These are phyloP conservation scores for Smithornis capensis DNA, from an alignment of 2,113 vertebrate species.

Conservation along the genomic window DNA sequence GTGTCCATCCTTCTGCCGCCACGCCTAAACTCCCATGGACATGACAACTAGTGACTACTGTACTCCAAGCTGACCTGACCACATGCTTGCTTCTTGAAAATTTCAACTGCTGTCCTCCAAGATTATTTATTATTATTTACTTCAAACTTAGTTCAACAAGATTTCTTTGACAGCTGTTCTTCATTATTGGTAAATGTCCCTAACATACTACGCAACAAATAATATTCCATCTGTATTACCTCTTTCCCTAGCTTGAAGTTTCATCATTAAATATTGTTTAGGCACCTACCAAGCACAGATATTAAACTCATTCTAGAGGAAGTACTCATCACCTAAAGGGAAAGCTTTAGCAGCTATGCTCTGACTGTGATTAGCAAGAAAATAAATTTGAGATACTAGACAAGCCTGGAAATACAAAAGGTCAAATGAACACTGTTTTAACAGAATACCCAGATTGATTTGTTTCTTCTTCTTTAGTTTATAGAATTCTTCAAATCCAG, in stretches of 20 bases:
- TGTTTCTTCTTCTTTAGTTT: not conserved
- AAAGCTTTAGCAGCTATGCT: not conserved
- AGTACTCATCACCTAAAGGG: not conserved
- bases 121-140: not conserved
- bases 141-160: not conserved
- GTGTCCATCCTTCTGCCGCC: too few species aligned
- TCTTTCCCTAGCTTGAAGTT: not conserved
- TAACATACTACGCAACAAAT: not conserved
- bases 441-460: not conserved
- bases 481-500: not conserved
- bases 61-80: not conserved
- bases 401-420: not conserved
- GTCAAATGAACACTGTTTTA: not conserved
- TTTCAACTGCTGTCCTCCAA: not conserved
- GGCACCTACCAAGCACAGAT: not conserved
- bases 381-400: not conserved
- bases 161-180: not conserved
- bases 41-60: not conserved
- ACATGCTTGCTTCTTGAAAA: not conserved
- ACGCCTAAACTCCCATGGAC: too few species aligned
- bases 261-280: not conserved
- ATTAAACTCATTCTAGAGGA: not conserved
- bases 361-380: not conserved
- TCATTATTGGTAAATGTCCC: not conserved
- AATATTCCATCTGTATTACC: not conserved